Evolutionary conservation across 2,113 vertebrate species (phyloP).

Genomic region (Oostethus manadensis): DNA sequence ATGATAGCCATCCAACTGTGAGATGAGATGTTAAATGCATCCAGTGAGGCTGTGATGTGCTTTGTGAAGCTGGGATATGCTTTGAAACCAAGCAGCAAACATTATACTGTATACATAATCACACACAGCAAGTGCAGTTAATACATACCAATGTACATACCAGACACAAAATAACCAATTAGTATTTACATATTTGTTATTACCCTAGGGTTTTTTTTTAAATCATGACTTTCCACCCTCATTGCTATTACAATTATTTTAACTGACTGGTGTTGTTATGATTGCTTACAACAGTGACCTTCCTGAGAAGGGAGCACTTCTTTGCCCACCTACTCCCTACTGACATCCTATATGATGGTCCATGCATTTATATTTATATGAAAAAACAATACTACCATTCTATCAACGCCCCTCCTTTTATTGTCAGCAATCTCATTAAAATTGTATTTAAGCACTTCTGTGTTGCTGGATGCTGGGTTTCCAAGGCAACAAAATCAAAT

Average conservation of each 20-base stretch:
- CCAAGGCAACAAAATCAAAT: constrained; percentile 73
- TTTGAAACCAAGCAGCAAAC: neutral
- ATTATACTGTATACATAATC: constrained; percentile 15
- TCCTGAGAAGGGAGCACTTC: neutral
- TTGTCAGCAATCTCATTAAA: constrained; percentile 74
- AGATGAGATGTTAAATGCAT: constrained; percentile 27
- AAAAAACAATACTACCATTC: constrained; percentile 37
- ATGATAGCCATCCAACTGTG: constrained; percentile 32
- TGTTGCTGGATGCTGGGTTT: constrained; percentile 69
- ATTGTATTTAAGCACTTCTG: constrained; percentile 66
- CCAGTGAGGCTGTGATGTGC: constrained; percentile 18
- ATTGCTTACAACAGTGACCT: constrained; percentile 14
- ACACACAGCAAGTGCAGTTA: constrained; percentile 23
- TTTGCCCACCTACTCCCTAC: constrained; percentile 18
- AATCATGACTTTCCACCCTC: constrained; percentile 33
- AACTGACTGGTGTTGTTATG: constrained; percentile 20
- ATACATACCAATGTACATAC: constrained; percentile 26
- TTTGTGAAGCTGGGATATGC: constrained; percentile 30
- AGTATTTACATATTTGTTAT: constrained; percentile 10
- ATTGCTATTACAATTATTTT: constrained; percentile 1
- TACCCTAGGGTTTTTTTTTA: constrained; percentile 34
- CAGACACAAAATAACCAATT: constrained; percentile 33
- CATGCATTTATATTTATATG: constrained; percentile 25
- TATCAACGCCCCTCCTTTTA: constrained; percentile 55
- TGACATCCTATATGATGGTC: neutral